Base-by-base conservation (phyloP, 2,113 vertebrate species). In the Cettia cetti region DNA sequence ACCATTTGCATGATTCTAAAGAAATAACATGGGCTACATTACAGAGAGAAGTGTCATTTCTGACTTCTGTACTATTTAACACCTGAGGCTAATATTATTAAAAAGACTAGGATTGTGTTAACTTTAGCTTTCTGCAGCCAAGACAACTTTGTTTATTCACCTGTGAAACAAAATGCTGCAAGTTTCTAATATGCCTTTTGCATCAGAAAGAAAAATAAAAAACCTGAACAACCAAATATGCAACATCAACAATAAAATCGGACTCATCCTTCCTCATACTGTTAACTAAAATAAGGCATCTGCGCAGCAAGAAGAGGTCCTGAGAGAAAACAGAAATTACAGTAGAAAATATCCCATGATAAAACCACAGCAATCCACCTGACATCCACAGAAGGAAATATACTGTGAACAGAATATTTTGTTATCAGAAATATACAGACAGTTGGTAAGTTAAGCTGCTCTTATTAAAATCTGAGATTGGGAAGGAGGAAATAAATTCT, bases 141-240 rank as follows among this genome's bases (percentile, higher is more conserved):
- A 47, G 40, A 37, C 26, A 81, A 61, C 10, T 31, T 59, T 50
- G n/a, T 71, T 57, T 40, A 61, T 44, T 78, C 16, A 70, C 54
- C 42, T n/a, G 11, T 47, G 35, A 88, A 93, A 88, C 31, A 74
- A 83, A 70, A 81, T 28, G 35, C 30, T 60, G 24, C 49, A 87
- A 64, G n/a, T 26, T 80, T 72, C 6, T 53, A 81, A 76, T 26
- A 33, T 10, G 0, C 39, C 37, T 82, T 75, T 70, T 72, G 30
- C 31, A 57, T 53, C 63, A 90, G 22, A 82, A 82, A 85, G 49
- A 66, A 63, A 31, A 63, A 45, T 5, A 19, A 60, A 37, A 56
- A 72, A 6, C 5, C 26, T 8, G 6, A 75, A 59, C 17, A 72
- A 39, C 2, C 0, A 1, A 82, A 11, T n/a, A 59, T 26, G 18